Evolutionary conservation across 2,888 invertebrate species (phyloP).

Genomic region (Platynereis dumerilii): DNA sequence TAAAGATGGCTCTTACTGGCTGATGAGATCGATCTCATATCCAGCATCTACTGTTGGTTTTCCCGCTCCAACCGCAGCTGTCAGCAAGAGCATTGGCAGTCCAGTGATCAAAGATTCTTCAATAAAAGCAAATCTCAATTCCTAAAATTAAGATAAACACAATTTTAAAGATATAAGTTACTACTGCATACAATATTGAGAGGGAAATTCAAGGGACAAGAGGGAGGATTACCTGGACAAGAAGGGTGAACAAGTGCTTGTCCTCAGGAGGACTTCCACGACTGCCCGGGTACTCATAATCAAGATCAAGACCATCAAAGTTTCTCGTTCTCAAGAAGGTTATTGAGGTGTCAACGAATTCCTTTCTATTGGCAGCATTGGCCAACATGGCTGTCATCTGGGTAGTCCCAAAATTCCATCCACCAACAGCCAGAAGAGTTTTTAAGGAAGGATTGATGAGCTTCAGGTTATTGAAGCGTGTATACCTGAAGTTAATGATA

Average conservation of each 20-base stretch:
- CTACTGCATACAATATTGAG: background rate
- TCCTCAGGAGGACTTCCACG: conserved; percentile 47
- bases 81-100: conserved; percentile 44
- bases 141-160: conserved; percentile 1
- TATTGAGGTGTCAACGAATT: conserved; percentile 40
- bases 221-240: conserved; percentile 14
- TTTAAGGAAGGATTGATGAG: background rate
- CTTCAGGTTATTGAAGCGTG: background rate
- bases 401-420: conserved; percentile 39
- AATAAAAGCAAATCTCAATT: conserved; percentile 41
- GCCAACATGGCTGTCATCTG: conserved; percentile 43
- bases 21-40: conserved; percentile 22
- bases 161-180: background rate
- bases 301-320: conserved; percentile 48
- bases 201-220: background rate
- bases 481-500: background rate
- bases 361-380: conserved; percentile 33
- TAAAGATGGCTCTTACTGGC: no score
- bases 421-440: conserved; percentile 37
- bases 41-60: conserved; percentile 32
- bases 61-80: conserved; percentile 53
- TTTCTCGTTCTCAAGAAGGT: conserved; percentile 38
- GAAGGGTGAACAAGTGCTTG: conserved; percentile 41
- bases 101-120: conserved; percentile 42
- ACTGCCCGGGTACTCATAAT: conserved; percentile 49